These are phyloP conservation scores for Papilio polyxenes DNA, from an alignment of 1,140 invertebrate genomes.

Conservation along the genomic window DNA sequence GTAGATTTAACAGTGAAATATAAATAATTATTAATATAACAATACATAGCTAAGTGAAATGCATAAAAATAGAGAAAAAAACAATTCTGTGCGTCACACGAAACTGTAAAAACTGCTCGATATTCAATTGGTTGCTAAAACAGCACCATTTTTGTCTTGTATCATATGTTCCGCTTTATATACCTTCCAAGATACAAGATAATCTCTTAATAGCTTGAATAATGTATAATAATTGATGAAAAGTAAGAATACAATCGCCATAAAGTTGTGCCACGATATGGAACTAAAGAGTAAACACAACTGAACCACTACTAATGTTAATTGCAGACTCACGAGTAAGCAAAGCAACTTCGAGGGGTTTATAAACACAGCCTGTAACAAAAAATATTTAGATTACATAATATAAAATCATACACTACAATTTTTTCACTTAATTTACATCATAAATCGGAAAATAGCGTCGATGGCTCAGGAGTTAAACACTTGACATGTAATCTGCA, in stretches of 20 bases:
- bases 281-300: conserved; percentile 88
- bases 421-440: too few relatives aligned
- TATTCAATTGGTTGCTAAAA: conserved; percentile 42
- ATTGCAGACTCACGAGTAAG: conserved; percentile 87
- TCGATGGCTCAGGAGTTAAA: too few relatives aligned
- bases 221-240: conserved; percentile 95
- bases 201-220: conserved; percentile 93
- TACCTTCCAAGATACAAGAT: conserved; percentile 90
- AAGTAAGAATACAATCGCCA: conserved; percentile 91
- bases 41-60: not conserved
- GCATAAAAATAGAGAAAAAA: not conserved
- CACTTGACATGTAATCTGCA: too few relatives aligned
- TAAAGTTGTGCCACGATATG: conserved; percentile 94
- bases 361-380: conserved; percentile 89
- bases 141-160: conserved; percentile 80
- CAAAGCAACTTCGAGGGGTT: conserved; percentile 92
- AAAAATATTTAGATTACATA: conserved; percentile 43
- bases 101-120: conserved; percentile 18
- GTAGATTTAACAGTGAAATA: not conserved
- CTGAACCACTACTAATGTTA: conserved; percentile 88
- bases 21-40: not conserved
- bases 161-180: conserved; percentile 88
- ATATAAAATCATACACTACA: too few relatives aligned
- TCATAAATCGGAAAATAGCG: too few relatives aligned
- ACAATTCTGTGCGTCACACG: not conserved